Percentiles rank a stretch among this genome's conserved stretches.
Evolutionary conservation across 2,888 invertebrate species (phyloP).

Genomic region (Plusia festucae): DNA sequence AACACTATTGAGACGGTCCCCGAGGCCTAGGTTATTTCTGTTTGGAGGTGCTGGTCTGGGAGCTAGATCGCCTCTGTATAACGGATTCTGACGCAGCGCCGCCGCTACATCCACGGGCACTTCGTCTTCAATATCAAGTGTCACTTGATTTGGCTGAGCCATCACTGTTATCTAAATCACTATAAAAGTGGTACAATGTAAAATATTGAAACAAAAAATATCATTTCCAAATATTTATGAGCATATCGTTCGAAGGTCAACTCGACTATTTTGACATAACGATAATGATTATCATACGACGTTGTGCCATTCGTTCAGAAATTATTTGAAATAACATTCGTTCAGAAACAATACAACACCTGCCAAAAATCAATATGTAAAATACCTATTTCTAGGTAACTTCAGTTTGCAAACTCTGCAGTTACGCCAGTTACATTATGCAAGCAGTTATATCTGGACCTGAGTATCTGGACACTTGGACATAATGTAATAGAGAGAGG

Average conservation of each 20-base stretch:
- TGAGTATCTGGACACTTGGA: too few relatives aligned
- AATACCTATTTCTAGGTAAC: too few relatives aligned
- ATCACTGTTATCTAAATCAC: conserved; percentile 62
- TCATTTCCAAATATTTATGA: conserved; percentile 62
- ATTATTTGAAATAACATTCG: conserved; percentile 5
- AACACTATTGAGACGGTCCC: conserved; percentile 83
- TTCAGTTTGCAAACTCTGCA: too few relatives aligned
- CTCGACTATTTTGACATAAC: conserved; percentile 57
- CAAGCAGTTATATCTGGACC: too few relatives aligned
- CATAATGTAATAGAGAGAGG: too few relatives aligned
- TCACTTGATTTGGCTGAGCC: conserved; percentile 84
- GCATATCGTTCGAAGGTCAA: conserved; percentile 57
- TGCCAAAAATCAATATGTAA: too few relatives aligned
- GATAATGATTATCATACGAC: conserved; percentile 31
- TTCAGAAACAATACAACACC: conserved; percentile 24
- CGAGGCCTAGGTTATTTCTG: conserved; percentile 80
- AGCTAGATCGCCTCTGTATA: conserved; percentile 78
- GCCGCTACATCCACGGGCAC: conserved; percentile 69
- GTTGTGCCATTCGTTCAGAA: conserved; percentile 42
- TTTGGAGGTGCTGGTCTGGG: conserved; percentile 71
- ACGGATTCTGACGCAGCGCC: conserved; percentile 71
- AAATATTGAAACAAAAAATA: conserved; percentile 43
- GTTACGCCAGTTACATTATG: too few relatives aligned
- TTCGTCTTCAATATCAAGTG: conserved; percentile 81
- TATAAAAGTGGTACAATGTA: conserved; percentile 41